Evolutionary conservation across 2,888 invertebrate genomes (phyloP), one percentile per base, ranked within the genome.

Genomic region (Acheta domesticus): DNA sequence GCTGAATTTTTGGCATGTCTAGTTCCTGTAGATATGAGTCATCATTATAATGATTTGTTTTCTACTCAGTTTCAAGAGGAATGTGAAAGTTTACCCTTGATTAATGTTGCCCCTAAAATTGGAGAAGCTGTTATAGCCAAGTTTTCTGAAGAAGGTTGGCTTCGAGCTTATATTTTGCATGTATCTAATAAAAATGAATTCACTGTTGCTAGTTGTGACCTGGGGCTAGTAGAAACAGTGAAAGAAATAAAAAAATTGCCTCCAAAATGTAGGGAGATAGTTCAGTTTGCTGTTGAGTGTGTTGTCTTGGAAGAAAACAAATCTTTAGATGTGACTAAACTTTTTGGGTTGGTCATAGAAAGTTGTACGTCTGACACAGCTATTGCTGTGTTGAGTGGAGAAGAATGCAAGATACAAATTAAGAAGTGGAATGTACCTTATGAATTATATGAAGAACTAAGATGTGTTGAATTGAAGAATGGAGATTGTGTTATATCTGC

Each of bases 41-140:
- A 62, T n/a, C 62, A 62, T 62, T 62, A 62, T 62, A 62, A 62
- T 62, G n/a, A n/a, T 62, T 62, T 62, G 62, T 62, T 62, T 62
- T 5, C 8, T 62, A 1, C 0, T 5, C 1, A 12, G 14, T 62
- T 62, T 19, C 14, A 62, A n/a, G 16, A 62, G 14, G 62, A 14
- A 14, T n/a, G n/a, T 62, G 62, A 62, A n/a, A 4, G n/a, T 19
- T n/a, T 62, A n/a, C 62, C 16, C 4, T 4, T 19, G 8, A n/a
- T 19, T 62, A 62, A 5, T 14, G 14, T 62, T 62, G 16, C 12
- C 62, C 62, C 62, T 16, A 14, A 62, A 62, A 19, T 62, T 14
- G 62, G 62, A 5, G 62, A 62, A 62, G 62, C 62, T 4, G 14
- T 62, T n/a, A 14, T 62, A 8, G 62, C 16, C 4, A 62, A 12